phyloP scores from a whole-genome alignment of 2,797 vertebrate species.

The Hyperoplus immaculatus region DNA sequence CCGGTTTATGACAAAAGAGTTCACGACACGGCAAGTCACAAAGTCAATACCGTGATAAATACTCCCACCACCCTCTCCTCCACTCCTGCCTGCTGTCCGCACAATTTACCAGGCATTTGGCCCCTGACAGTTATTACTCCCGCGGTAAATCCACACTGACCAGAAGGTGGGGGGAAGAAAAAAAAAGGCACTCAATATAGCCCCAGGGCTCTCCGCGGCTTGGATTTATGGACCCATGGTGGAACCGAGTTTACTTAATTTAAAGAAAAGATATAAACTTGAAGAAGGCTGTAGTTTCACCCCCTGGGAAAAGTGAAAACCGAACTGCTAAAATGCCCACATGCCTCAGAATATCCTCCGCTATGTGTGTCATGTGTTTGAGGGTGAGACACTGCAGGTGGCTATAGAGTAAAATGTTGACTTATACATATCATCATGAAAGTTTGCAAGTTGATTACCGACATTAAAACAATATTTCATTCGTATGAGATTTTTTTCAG shows the following conservation, averaged over 20 bases:
- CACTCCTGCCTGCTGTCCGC: conserved; percentile 75
- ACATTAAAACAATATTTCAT: too few relatives aligned
- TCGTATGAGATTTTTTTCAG: too few relatives aligned
- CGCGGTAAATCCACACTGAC: conserved; percentile 94
- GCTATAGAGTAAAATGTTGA: too few relatives aligned
- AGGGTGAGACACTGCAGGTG: too few relatives aligned
- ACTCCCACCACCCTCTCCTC: conserved; percentile 83
- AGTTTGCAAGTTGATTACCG: too few relatives aligned
- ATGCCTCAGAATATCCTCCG: neutral
- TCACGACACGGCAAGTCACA: conserved; percentile 90
- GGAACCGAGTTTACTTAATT: conserved; percentile 91
- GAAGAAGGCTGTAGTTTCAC: conserved; percentile 50
- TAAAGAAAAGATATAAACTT: conserved; percentile 87
- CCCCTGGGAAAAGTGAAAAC: conserved; percentile 15
- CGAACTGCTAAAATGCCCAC: conserved; percentile 11
- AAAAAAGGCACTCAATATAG: conserved; percentile 56
- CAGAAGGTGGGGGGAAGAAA: conserved; percentile 54
- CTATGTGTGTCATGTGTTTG: neutral
- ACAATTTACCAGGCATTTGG: conserved; percentile 89
- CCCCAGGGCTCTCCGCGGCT: conserved; percentile 74
- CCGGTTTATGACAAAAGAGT: conserved; percentile 93
- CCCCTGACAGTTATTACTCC: conserved; percentile 94
- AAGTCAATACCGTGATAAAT: conserved; percentile 92
- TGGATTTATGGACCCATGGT: conserved; percentile 90
- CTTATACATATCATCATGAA: too few relatives aligned